Conservation (phyloP, 1,140 invertebrate species). For the Heliconius hewitsoni region DNA sequence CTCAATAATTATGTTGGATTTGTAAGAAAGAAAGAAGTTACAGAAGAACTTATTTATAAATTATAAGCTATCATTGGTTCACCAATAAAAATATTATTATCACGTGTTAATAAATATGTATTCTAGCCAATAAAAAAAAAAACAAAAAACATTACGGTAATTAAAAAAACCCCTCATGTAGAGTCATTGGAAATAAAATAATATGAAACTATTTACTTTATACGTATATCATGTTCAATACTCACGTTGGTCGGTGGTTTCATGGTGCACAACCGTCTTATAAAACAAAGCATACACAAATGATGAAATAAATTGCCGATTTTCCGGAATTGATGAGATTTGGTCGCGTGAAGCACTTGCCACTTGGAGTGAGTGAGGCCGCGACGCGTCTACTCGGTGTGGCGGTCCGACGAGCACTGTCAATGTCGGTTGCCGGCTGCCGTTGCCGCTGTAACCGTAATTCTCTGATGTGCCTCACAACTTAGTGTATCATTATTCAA, state of each 20-base stretch:
- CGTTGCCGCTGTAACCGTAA: constrained; percentile 25
- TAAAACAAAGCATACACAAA: constrained; percentile 60
- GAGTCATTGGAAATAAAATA: not conserved
- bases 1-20: not conserved
- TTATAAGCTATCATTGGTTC: not conserved
- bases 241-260: constrained; percentile 75
- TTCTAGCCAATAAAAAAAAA: not conserved
- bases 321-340: constrained; percentile 22
- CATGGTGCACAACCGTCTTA: constrained; percentile 66
- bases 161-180: not conserved
- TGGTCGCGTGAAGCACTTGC: constrained; percentile 44
- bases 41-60: not conserved
- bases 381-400: constrained; percentile 49
- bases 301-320: constrained; percentile 25
- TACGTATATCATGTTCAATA: constrained; percentile 19
- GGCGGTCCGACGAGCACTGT: constrained; percentile 66
- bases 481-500: constrained; percentile 5
- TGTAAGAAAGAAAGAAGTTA: not conserved
- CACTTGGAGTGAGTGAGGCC: constrained; percentile 57
- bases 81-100: no score
- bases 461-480: constrained; percentile 14
- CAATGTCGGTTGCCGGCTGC: constrained; percentile 27
- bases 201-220: not conserved
- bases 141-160: not conserved
- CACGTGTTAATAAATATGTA: no score